Base-by-base conservation (phyloP, 2,888 invertebrate species). In the Brachyptera putata region DNA sequence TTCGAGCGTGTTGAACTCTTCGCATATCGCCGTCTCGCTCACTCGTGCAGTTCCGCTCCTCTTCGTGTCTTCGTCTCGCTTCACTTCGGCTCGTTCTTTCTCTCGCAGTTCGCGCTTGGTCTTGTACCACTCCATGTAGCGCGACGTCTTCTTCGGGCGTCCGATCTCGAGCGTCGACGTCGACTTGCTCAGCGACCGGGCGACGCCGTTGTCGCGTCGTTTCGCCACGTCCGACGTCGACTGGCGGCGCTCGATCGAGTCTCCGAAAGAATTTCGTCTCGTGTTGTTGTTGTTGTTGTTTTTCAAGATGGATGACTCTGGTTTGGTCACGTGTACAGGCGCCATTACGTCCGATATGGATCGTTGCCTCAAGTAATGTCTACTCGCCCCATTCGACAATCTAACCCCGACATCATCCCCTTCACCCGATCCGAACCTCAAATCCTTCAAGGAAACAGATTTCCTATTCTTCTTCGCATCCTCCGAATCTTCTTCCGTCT, bases 91-190 rank as follows among this genome's bases (percentile, higher is more conserved):
- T 74, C 36, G 67, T 71, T 63, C 62, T 69, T 66, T 70, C 68
- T 74, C 73, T 22, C 75, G 68, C 0, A 78, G 74, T 57, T 79
- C 69, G 68, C 81, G 83, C 69, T 84, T 84, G 53, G 81, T 84
- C 66, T 76, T 79, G 68, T 89, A 89, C 88, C 88, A 88, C 68
- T 88, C 87, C 89, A 89, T 89, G 67, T 89, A 89, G 62, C 86
- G 77, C 1, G 87, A 70, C 69, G 16, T 71, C 72, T 61, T 70
- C 57, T 57, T 48, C 30, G 48, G 48, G 5, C 48, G 57, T 1
- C 48, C 30, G 36, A 30, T 22, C 30, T 57, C 57, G 48, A 57
- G 36, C 9, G 46, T 18, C 46, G 57, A 48, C 26, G 57, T 48
- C 36, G 53, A 53, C n/a, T 36, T 53, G 36, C 53, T 53, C 36